phyloP scores from a whole-genome alignment of 2,797 vertebrate species.

The Heterohyrax brucei region DNA sequence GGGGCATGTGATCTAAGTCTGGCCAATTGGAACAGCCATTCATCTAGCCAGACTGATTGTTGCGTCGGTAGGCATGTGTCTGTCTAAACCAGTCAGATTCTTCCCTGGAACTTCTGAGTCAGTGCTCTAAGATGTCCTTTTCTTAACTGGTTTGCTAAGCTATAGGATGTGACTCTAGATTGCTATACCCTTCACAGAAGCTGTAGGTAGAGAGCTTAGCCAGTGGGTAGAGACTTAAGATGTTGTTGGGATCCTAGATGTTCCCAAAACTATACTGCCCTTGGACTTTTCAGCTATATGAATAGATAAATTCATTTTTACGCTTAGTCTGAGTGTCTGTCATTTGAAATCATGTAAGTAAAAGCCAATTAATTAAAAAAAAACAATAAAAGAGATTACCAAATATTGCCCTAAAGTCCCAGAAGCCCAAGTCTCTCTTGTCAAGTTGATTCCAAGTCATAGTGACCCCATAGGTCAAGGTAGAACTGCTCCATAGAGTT shows the following conservation, averaged over 20 bases:
- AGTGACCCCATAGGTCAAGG: no score
- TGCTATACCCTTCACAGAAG: not conserved
- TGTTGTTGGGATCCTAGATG: not conserved
- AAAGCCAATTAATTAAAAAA: not conserved
- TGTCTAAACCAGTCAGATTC: not conserved
- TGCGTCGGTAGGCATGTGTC: no score
- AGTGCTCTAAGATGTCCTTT: not conserved
- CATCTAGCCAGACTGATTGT: not conserved
- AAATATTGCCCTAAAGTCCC: not conserved
- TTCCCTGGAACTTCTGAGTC: not conserved
- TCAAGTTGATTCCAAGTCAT: no score
- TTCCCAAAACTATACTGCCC: not conserved
- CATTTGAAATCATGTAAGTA: not conserved
- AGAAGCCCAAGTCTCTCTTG: not conserved
- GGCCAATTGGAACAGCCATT: not conserved
- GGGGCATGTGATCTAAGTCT: not conserved
- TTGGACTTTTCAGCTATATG: not conserved
- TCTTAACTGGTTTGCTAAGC: not conserved
- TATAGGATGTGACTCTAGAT: not conserved
- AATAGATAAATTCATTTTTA: slow-evolving; percentile 7
- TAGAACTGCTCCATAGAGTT: no score
- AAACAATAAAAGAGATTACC: slow-evolving; percentile 2
- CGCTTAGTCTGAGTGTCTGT: not conserved
- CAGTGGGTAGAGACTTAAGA: not conserved
- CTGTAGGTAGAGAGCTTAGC: not conserved